Conservation (phyloP, 2,797 vertebrate species). For the Lithobates sylvaticus region DNA sequence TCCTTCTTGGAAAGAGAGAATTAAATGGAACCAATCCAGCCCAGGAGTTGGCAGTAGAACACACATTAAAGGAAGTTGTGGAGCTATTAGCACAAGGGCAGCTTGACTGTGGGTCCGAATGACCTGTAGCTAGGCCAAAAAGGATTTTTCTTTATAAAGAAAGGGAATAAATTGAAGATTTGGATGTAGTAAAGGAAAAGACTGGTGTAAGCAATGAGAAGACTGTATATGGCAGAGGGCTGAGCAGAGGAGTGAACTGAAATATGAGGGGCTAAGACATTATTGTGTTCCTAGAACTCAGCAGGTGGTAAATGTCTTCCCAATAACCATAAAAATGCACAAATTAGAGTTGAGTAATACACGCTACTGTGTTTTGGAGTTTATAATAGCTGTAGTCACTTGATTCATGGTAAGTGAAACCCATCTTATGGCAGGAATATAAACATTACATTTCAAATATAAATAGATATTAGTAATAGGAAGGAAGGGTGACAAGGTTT, state of each 20-base stretch:
- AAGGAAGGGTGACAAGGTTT: background rate
- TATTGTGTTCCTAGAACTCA: slow-evolving; percentile 37
- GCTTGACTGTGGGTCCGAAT: slow-evolving; percentile 47
- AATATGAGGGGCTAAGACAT: slow-evolving; percentile 7
- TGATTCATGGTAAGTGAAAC: background rate
- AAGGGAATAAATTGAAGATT: slow-evolving; percentile 44
- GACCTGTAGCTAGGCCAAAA: slow-evolving; percentile 43
- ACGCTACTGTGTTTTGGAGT: background rate
- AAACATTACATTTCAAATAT: background rate
- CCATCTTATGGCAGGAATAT: background rate
- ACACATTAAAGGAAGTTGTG: slow-evolving; percentile 30
- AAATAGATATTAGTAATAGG: background rate
- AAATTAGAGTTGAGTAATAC: background rate
- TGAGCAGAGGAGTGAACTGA: background rate
- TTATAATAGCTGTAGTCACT: background rate
- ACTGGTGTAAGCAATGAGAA: slow-evolving; percentile 25
- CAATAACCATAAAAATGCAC: slow-evolving; percentile 13
- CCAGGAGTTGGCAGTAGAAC: slow-evolving; percentile 48
- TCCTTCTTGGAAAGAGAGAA: slow-evolving; percentile 55
- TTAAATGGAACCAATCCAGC: slow-evolving; percentile 27
- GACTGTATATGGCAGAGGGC: slow-evolving; percentile 7
- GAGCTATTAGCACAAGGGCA: slow-evolving; percentile 42
- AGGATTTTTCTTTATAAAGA: background rate
- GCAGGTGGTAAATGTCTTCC: slow-evolving; percentile 31
- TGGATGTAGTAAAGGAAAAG: slow-evolving; percentile 23